Evolutionary conservation across 2,888 invertebrate genomes (phyloP), one percentile per base, ranked within the genome.

Genomic region (Entomobrya multifasciata): DNA sequence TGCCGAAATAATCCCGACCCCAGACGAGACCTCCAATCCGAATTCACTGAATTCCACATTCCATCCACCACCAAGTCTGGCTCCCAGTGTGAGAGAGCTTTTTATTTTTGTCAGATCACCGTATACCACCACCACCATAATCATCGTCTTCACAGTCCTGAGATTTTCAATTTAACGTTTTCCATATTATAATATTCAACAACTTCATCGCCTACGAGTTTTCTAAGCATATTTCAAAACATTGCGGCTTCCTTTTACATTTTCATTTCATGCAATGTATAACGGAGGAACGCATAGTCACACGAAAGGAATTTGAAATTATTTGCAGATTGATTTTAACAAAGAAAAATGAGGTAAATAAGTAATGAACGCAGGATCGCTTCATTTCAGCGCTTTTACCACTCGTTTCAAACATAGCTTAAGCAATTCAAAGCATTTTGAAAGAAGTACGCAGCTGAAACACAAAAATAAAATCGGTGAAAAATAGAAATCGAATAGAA

Each of bases 1-100:
- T 52, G 79, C 79, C 74, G 83, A 76, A 88, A 82, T 86, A 79
- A 86, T 86, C 78, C 86, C 88, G 88, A 88, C 88, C 88, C 85
- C 84, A 81, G 86, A 76, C 80, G 84, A 88, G 86, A 88, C 88
- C 88, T 86, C 85, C 81, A 88, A 88, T 78, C 88, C 86, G 78
- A 88, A 88, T 85, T 86, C 86, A 82, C 74, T 79, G 57, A 77
- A 88, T 86, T 88, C 79, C 83, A 88, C 86, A 88, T 88, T 86
- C 86, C 83, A 82, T 72, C 81, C 70, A 70, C 81, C 57, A 4
- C 49, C 60, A 86, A 86, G 60, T 74, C 55, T 60, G 25, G 62
- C 79, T 78, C 86, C 49, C 85, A 80, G 86, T 79, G 86, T 79
- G 79, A 79, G 86, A 78, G 86, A 79, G 79, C 65, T 86, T 52